Base-by-base conservation (phyloP, 2,888 invertebrate species). In the Rotaria magnacalcarata region DNA sequence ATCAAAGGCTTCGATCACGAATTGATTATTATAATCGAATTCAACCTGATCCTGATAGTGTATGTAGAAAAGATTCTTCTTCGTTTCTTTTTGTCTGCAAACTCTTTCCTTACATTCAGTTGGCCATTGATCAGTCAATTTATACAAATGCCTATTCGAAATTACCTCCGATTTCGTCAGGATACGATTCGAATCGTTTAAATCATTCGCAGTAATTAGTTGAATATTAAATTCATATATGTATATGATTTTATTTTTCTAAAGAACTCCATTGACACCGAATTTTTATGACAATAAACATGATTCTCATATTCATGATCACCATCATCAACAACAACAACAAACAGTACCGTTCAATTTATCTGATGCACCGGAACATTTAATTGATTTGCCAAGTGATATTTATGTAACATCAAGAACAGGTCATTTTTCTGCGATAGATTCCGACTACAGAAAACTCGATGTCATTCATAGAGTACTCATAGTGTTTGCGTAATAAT, bases 381-480 rank as follows among this genome's bases (percentile, higher is more conserved):
- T n/a, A 80, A 47, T 47, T 11, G 21, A 47, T 47, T 80, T 80
- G n/a, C 80, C 80, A 80, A 80, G 80, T 47, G 80, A 80, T 47
- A 80, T 80, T 24, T 80, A n/a, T n/a, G 24, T 47, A 8, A 47
- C 80, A 80, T 1, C 80, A 80, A 80, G 47, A 80, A 10, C n/a
- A 47, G 67, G 67, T 67, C 6, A 27, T 34, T 21, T 14, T 14
- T 52, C 1, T 16, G 4, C 16, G 14, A 52, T 3, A 14, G 16
- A 52, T 52, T 52, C 0, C 11, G 3, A 52, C 16, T 16, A 3
- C 52, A 52, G 52, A 16, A 3, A 52, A 16, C 1, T 52, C 16
- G 14, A 14, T 16, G 16, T 14, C 52, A 4, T 14, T 16, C 16
- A 14, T 16, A 14, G 11, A 52, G 52, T 52, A 14, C 16, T 52